Evolutionary conservation across 2,797 vertebrate species (phyloP), one percentile per base, ranked within the genome.

Genomic region (Clarias platycephalus): DNA sequence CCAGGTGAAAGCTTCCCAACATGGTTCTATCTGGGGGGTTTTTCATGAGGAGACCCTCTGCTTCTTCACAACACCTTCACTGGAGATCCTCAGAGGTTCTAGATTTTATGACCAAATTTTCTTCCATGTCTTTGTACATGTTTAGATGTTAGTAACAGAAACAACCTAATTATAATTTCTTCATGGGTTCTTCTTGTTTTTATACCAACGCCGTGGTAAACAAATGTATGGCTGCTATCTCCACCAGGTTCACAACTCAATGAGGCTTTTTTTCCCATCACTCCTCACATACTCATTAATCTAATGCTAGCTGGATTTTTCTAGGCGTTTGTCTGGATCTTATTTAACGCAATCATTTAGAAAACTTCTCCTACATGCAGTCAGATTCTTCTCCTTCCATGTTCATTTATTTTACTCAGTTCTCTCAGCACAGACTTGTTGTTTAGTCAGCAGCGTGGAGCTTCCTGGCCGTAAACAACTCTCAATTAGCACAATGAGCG

Each of bases 401-500:
- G 9, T 24, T 44, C 31, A 5, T 40, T 20, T n/a, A 37, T 44
- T 49, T n/a, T 12, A 16, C 12, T 49, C 5, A 15, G 37, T 71
- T n/a, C 37, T 49, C 34, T 40, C 37, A 12, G 22, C 0, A 7
- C 10, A 0, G 40, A 15, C 13, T n/a, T n/a, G 62, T 63, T 79
- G 49, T 84, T 85, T 75, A 70, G 60, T 85, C 84, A 87, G 88
- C 86, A 84, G 24, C 64, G 5, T 75, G 37, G 34, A 49, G 5
- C 15, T 16, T 62, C 68, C 55, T 76, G 55, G 76, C 62, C 53
- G 44, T 88, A 86, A 89, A 90, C 60, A 60, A 53, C 80, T 40
- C 83, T 89, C 85, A 89, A 84, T 91, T 89, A 88, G 81, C 10
- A 72, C 84, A 88, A 89, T 87, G 87, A 90, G 78, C 53, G 78